Conservation (phyloP, 2,797 vertebrate species). For the Bovichtus variegatus region DNA sequence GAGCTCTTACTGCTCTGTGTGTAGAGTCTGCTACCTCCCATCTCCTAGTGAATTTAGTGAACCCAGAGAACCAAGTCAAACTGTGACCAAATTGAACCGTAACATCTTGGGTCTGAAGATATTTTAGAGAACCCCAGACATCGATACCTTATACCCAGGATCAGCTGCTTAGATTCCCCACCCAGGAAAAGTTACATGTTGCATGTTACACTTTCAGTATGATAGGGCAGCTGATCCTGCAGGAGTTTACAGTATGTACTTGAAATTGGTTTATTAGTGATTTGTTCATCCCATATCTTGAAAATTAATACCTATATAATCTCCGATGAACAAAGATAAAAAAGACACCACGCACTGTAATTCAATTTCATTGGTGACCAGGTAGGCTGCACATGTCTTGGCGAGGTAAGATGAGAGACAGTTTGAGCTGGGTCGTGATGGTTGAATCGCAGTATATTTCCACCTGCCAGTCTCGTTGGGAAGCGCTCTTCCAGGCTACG, state of each 20-base stretch:
- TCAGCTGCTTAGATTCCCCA: conserved; percentile 1
- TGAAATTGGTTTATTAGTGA: background rate
- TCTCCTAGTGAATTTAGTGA: background rate
- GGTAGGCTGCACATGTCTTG: conserved; percentile 3
- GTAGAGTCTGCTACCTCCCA: background rate
- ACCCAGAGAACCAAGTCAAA: too few relatives aligned
- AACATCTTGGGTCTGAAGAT: background rate
- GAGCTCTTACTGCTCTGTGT: background rate
- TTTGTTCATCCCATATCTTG: background rate
- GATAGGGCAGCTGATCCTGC: background rate
- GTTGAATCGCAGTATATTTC: conserved; percentile 60
- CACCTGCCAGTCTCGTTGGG: conserved; percentile 50
- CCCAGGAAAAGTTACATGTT: conserved; percentile 1
- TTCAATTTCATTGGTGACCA: conserved; percentile 20
- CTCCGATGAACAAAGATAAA: background rate
- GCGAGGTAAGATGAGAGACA: conserved; percentile 35
- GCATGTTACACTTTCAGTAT: background rate
- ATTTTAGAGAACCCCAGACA: background rate
- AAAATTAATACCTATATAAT: background rate
- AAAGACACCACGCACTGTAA: background rate
- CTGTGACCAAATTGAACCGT: background rate
- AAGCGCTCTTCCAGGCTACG: conserved; percentile 28
- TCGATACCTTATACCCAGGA: background rate
- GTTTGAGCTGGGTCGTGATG: conserved; percentile 36
- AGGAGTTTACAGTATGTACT: background rate